Percentiles rank a stretch among this genome's conserved stretches.
These are phyloP conservation scores for Hesperia comma DNA, from an alignment of 2,888 invertebrate genomes.

Conservation along the genomic window DNA sequence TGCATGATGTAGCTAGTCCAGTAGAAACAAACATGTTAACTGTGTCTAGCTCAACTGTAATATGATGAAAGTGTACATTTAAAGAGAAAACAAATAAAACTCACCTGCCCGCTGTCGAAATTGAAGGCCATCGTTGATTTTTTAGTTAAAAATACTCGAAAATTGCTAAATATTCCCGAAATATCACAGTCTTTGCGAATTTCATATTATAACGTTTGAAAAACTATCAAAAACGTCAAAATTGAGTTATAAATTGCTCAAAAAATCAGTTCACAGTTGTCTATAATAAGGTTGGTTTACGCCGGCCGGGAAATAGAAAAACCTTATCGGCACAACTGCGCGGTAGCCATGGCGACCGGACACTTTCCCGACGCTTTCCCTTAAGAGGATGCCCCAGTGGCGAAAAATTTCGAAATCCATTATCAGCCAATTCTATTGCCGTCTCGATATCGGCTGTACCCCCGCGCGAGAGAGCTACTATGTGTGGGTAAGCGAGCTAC, in stretches of 20 bases:
- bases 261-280: slow-evolving; percentile 43
- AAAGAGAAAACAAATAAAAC: slow-evolving; percentile 41
- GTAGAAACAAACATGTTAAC: too few species aligned
- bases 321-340: slow-evolving; percentile 74
- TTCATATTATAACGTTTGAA: slow-evolving; percentile 49
- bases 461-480: too few species aligned
- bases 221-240: slow-evolving; percentile 51
- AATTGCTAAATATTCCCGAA: slow-evolving; percentile 47
- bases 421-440: too few species aligned
- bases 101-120: slow-evolving; percentile 78
- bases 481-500: too few species aligned
- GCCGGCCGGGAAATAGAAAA: slow-evolving; percentile 57
- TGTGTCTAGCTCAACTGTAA: too few species aligned
- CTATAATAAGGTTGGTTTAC: slow-evolving; percentile 47
- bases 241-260: slow-evolving; percentile 44
- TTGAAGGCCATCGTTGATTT: slow-evolving; percentile 66
- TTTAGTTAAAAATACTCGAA: slow-evolving; percentile 44
- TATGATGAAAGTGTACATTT: slow-evolving; percentile 15
- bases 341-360: slow-evolving; percentile 62
- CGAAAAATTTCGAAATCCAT: too few species aligned
- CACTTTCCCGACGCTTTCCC: slow-evolving; percentile 41
- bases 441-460: too few species aligned
- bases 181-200: slow-evolving; percentile 56
- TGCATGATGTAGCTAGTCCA: too few species aligned
- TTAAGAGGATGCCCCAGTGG: too few species aligned